Evolutionary conservation across 2,113 vertebrate genomes (phyloP), one percentile per base, ranked within the genome.

Genomic region (Neopipo cinnamomea): DNA sequence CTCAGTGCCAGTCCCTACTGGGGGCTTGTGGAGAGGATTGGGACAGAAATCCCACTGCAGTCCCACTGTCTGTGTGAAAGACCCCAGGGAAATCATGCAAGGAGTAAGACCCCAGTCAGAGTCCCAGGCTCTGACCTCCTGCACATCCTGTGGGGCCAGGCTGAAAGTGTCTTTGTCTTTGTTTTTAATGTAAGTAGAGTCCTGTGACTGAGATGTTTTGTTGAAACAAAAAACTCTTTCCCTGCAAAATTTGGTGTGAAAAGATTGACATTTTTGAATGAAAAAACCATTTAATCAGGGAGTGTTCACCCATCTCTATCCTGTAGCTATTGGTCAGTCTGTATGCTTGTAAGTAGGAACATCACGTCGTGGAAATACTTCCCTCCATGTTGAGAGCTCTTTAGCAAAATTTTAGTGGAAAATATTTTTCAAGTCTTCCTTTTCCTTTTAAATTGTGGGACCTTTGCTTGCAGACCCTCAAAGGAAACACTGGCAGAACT

Each of bases 121-220:
- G 19, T 16, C 11, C 33, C 66, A 47, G 42, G 5, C 11, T 62
- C 55, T 56, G 37, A 53, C n/a, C 25, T 56, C 14, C 30, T 79
- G 41, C 31, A 35, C 27, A 25, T n/a, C 30, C 14, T 16, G 5
- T 13, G 17, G 9, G 30, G 4, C 8, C 41, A 76, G 24, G 20
- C 21, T 55, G 49, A 37, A 92, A 85, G 12, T 11, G 65, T 24
- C 30, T 44, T 67, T 52, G 6, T 25, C 61, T 75, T 41, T 6
- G 1, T 53, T 89, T 66, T 63, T 27, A 46, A 2, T 12, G 1
- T 5, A 59, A 55, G 5, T 30, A 50, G 42, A 73, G 83, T 56
- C 24, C 21, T 0, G 0, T 44, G 53, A 35, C 0, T 31, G 49
- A 33, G 22, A 83, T 42, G 9, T 14, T 73, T 27, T 56, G 25